Evolutionary conservation across 2,797 vertebrate species (phyloP).

Genomic region (Florisuga fusca): DNA sequence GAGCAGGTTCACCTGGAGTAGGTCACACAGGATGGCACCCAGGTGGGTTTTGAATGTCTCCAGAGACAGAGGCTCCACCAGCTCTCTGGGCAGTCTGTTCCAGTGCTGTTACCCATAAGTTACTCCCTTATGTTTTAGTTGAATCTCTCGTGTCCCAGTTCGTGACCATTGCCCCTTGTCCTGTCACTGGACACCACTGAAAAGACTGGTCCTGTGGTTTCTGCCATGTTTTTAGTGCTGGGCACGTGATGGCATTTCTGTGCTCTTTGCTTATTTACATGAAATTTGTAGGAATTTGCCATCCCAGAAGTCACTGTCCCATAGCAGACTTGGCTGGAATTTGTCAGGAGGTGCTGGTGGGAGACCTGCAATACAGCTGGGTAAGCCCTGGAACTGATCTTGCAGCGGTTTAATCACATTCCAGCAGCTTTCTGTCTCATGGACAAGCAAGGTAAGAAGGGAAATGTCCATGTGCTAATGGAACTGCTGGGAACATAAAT

Average conservation of each 20-base stretch:
- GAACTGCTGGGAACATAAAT: neutral
- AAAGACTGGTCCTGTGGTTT: neutral
- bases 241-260: neutral
- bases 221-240: neutral
- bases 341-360: neutral
- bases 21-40: too few species aligned
- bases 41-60: too few species aligned
- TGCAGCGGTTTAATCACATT: neutral
- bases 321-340: neutral
- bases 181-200: too few species aligned
- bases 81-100: too few species aligned
- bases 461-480: neutral
- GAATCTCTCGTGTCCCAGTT: too few species aligned
- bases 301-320: neutral
- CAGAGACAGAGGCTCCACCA: too few species aligned
- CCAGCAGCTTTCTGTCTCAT: neutral
- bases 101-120: too few species aligned
- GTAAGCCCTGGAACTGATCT: neutral
- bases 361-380: accelerated
- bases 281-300: neutral
- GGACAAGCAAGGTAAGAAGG: neutral
- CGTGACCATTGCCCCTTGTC: too few species aligned
- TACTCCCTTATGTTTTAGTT: too few species aligned
- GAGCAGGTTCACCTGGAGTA: too few species aligned
- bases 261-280: neutral